Base-by-base conservation (phyloP, 30 jellyfish, hydroid and myxozoan genomes). In the Phacellophora camtschatica region DNA sequence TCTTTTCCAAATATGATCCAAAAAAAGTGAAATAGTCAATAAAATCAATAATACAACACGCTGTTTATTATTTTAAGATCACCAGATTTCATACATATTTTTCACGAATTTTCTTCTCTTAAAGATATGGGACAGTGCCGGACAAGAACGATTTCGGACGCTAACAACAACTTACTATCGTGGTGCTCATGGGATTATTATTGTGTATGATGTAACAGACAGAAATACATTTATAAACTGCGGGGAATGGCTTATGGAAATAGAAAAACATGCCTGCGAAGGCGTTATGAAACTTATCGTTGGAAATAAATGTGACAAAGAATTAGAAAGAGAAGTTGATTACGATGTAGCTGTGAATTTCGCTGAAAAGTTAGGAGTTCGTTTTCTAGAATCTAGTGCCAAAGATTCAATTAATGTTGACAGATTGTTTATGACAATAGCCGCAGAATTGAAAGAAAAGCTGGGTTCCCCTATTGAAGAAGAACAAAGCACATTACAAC, bases 101-200 rank as follows among this genome's bases (percentile, higher is more conserved):
- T n/a, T n/a, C n/a, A n/a, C n/a, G n/a, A 29, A 19, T 54, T 12
- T 23, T 50, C 46, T 29, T 37, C 28, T 27, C 43, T 42, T 58
- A n/a, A 28, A 87, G 96, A 87, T 87, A 16, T 87, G 96, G 96
- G 96, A 87, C 77, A 76, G 92, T 27, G 96, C 96, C 18, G 96
- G 96, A 11, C 96, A 87, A 53, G 96, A 87, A 56, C 76, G 96
- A 32, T 87, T 87, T 66, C 89, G 88, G 48, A 87, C 92, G n/a
- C 66, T 87, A 18, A 87, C 96, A 55, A 87, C 96, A 43, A 87
- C 96, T 30, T 87, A 87, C 49, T 88, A 88, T 80, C 94, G 97
- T 4, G 97, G 97, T 0, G 97, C 97, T 33, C 95, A 88, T 45
- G 97, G 95, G 16, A 88, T 88, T n/a, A 73, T 80, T 22, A 56